A percentile compares a stretch with the other conserved stretches of the same genome.
phyloP scores from a whole-genome alignment of 2,888 invertebrate species.

The Molanna angustata region DNA sequence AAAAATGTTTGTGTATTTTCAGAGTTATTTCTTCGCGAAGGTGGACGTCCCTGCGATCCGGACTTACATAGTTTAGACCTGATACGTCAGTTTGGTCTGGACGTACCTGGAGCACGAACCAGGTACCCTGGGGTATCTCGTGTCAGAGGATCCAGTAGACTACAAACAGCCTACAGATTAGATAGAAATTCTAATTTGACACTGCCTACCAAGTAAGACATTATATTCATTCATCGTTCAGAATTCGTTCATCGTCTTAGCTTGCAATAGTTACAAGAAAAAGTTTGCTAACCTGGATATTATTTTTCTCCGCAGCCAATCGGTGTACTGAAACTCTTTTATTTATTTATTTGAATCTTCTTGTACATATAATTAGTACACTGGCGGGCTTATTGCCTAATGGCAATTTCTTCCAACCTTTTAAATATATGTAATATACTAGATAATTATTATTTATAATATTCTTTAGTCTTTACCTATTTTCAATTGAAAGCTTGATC shows the following conservation, averaged over 20 bases:
- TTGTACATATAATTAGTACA: too few relatives aligned
- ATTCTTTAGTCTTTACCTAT: too few relatives aligned
- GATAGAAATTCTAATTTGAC: slow-evolving; percentile 71
- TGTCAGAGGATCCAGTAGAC: slow-evolving; percentile 71
- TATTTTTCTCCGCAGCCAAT: too few relatives aligned
- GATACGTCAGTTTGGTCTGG: slow-evolving; percentile 72
- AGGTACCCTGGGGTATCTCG: slow-evolving; percentile 64
- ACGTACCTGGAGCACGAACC: slow-evolving; percentile 55
- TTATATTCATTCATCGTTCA: neutral
- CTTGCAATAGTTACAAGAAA: neutral
- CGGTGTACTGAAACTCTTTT: too few relatives aligned
- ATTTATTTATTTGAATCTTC: too few relatives aligned
- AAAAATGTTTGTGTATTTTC: too few relatives aligned
- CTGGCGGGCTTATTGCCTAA: too few relatives aligned
- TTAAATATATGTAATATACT: too few relatives aligned
- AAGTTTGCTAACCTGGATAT: too few relatives aligned
- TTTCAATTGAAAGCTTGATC: too few relatives aligned
- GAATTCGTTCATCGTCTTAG: neutral
- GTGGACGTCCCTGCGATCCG: slow-evolving; percentile 63
- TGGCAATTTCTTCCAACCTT: too few relatives aligned
- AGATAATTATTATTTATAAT: too few relatives aligned
- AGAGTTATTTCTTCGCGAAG: slow-evolving; percentile 31
- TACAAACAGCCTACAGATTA: slow-evolving; percentile 79
- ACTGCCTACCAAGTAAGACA: slow-evolving; percentile 59
- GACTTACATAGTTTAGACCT: slow-evolving; percentile 81